Evolutionary conservation across 2,113 vertebrate genomes (phyloP).

Genomic region (Brachypteracias leptosomus): DNA sequence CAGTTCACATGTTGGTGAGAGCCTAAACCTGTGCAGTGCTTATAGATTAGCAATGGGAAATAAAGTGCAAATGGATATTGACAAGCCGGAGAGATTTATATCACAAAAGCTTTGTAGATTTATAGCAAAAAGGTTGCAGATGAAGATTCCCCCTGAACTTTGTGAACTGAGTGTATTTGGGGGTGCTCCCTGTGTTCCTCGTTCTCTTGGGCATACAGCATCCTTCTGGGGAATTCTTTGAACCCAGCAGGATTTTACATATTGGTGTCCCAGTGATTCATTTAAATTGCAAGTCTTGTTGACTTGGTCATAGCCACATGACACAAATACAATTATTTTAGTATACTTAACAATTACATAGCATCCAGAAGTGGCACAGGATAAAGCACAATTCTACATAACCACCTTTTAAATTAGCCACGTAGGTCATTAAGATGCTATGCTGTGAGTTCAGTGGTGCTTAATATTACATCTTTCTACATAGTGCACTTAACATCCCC

Average conservation of each 20-base stretch:
- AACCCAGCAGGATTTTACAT: not conserved
- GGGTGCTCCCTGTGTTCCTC: not conserved
- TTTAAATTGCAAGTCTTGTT: not conserved
- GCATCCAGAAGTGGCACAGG: not conserved
- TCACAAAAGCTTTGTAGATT: not conserved
- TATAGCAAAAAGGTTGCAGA: not conserved
- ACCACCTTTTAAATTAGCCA: not conserved
- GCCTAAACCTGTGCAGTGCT: not conserved
- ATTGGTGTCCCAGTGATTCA: not conserved
- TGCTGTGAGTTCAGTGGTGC: not conserved
- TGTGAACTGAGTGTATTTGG: not conserved
- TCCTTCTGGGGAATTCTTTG: not conserved
- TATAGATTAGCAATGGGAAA: not conserved
- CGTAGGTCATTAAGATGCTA: not conserved
- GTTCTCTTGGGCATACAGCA: not conserved
- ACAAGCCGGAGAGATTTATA: not conserved
- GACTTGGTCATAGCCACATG: not conserved
- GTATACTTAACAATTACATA: not conserved
- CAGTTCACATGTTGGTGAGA: not conserved
- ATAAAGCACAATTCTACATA: not conserved
- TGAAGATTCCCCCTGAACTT: not conserved
- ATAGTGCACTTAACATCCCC: not conserved
- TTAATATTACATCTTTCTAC: not conserved
- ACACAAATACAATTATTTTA: constrained; percentile 5
- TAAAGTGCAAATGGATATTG: not conserved